Base-by-base conservation (phyloP, 2,113 vertebrate species). In the Nesoenas mayeri region DNA sequence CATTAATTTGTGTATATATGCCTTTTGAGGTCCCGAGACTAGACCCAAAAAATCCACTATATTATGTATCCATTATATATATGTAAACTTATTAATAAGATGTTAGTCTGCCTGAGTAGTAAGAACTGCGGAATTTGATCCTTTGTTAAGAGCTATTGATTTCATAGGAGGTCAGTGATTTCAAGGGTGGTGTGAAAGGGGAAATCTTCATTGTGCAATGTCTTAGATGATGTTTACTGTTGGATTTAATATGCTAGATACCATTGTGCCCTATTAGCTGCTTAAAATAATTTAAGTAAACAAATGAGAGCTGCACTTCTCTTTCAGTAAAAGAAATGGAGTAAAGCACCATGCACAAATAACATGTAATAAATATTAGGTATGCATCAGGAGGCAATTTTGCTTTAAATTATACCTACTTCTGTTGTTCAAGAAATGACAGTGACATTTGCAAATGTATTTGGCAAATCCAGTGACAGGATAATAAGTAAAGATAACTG, bases 1-100 rank as follows among this genome's bases (percentile, higher is more conserved):
- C 58, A 17, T 85, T 82, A 58, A 70, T 72, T 7, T 44, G 13
- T 47, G 4, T 60, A 15, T 75, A 25, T 80, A 24, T 72, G 29
- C 42, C n/a, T 91, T 75, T 36, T 82, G 61, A 84, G 44, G 75
- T 91, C 28, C 54, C 75, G 83, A 66, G 70, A 94, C 65, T 12
- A 85, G 38, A 85, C 32, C 87, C 67, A 73, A 93, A 82, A 95
- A 81, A 73, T 77, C 17, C 11, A 51, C 44, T 71, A 3, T 70
- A 38, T 93, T 94, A 51, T 83, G 18, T 47, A 19, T 47, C 44
- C 44, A 19, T 19, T 47, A 19, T 47, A 19, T 44, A 44, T 44
- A 44, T 81, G 12, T 91, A 51, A 91, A 81, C 44, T 72, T 95
- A 92, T 61, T 92, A 87, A 96, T 92, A 89, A 96, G 81, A 58